Evolutionary conservation across 53 echinoderm and acorn worm genomes (phyloP).

Genomic region (Zoroaster sp.): DNA sequence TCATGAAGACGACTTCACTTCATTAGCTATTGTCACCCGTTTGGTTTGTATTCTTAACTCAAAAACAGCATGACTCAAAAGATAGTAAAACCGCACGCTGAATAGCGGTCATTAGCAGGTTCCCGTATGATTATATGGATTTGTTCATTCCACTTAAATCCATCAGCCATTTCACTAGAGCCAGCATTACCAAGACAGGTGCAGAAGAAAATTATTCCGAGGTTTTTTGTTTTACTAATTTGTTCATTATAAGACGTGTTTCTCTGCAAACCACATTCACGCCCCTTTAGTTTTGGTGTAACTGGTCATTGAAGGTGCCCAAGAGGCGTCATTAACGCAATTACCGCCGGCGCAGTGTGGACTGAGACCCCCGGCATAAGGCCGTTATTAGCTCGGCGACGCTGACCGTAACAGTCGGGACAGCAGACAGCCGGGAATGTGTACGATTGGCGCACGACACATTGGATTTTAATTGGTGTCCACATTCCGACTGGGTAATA

Average conservation of each 20-base stretch:
- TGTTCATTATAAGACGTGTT: not conserved
- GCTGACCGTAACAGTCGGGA: conserved; percentile 16
- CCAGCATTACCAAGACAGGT: too few relatives aligned
- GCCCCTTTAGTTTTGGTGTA: not conserved
- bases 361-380: not conserved
- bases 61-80: not conserved
- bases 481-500: conserved; percentile 13
- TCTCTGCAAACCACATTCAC: not conserved
- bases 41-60: not conserved
- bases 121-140: not conserved
- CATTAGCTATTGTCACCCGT: not conserved
- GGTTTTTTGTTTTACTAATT: not conserved
- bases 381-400: conserved; percentile 50
- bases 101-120: not conserved
- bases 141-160: not conserved
- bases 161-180: not conserved
- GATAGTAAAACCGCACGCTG: not conserved
- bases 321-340: conserved; percentile 38
- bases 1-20: not conserved
- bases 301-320: not conserved
- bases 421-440: conserved; percentile 42
- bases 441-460: conserved; percentile 17
- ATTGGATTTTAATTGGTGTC: conserved; percentile 35
- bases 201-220: not conserved
- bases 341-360: conserved; percentile 11